phyloP scores from a whole-genome alignment of 2,888 invertebrate species.

The Ctena decussata region DNA sequence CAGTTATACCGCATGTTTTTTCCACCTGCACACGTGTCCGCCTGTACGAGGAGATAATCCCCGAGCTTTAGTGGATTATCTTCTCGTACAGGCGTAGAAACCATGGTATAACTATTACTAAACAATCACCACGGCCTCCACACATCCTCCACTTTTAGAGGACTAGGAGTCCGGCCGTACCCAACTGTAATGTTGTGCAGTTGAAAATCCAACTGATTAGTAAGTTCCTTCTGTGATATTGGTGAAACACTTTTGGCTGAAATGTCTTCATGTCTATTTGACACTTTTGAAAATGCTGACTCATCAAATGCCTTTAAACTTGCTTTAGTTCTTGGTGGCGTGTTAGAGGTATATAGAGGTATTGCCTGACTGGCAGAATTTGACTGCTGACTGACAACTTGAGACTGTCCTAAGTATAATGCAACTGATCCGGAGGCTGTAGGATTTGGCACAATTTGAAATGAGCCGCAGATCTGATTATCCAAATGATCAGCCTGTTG shows the following conservation, averaged over 20 bases:
- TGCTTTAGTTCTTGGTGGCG: constrained; percentile 65
- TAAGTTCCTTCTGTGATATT: neutral
- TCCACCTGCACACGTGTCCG: too few relatives aligned
- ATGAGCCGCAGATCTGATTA: constrained; percentile 67
- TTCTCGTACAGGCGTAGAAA: too few relatives aligned
- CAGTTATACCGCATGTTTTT: too few relatives aligned
- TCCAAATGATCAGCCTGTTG: constrained; percentile 35
- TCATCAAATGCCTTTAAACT: constrained; percentile 61
- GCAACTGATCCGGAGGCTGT: constrained; percentile 41
- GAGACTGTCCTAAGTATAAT: constrained; percentile 63
- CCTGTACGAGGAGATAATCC: too few relatives aligned
- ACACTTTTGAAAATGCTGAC: constrained; percentile 51
- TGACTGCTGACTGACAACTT: neutral
- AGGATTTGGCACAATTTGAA: constrained; percentile 68
- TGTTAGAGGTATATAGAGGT: constrained; percentile 28
- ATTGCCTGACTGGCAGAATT: constrained; percentile 19
- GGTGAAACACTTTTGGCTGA: constrained; percentile 16
- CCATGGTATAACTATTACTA: too few relatives aligned
- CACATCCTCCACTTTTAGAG: constrained; percentile 72
- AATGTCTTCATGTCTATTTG: constrained; percentile 10
- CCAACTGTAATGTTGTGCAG: constrained; percentile 38
- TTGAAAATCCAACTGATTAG: constrained; percentile 26
- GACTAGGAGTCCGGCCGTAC: constrained; percentile 55
- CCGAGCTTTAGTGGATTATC: too few relatives aligned
- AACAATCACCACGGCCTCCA: constrained; percentile 77